A percentile compares a stretch with the other conserved stretches of the same genome.
Evolutionary conservation across 2,888 invertebrate genomes (phyloP).

Genomic region (Ditylenchus weischeri): DNA sequence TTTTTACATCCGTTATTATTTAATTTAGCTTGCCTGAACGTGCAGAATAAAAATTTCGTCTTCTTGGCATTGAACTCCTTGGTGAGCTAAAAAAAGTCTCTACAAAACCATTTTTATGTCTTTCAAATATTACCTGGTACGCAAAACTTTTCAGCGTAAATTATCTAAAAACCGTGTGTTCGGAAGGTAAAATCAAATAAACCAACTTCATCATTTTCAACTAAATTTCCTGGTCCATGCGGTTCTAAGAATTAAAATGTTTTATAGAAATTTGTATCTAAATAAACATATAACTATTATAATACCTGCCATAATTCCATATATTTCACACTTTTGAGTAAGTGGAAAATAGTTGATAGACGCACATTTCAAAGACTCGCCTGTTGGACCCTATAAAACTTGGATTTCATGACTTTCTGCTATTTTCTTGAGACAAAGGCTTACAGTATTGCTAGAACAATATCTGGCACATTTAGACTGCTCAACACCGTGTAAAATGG

Average conservation of each 20-base stretch:
- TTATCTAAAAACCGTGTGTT: conserved; percentile 22
- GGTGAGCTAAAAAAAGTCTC: conserved; percentile 29
- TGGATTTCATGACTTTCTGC: neutral
- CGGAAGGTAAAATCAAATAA: no score
- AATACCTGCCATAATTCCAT: conserved; percentile 42
- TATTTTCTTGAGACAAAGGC: no score
- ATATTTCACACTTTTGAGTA: conserved; percentile 43
- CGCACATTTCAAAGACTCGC: conserved; percentile 43
- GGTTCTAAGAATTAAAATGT: conserved; percentile 33
- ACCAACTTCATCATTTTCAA: conserved; percentile 43
- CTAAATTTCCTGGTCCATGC: conserved; percentile 52
- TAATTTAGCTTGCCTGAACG: conserved; percentile 17
- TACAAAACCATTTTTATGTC: neutral
- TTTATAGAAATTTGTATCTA: neutral
- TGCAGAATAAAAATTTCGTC: conserved; percentile 54
- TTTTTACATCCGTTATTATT: neutral
- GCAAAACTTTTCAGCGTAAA: conserved; percentile 56
- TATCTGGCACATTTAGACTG: conserved; percentile 49
- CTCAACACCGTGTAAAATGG: conserved; percentile 43
- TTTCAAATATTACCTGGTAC: conserved; percentile 40
- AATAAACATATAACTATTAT: neutral
- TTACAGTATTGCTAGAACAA: conserved; percentile 45
- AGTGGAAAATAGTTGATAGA: conserved; percentile 51
- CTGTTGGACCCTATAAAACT: conserved; percentile 41
- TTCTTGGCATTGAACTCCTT: conserved; percentile 39